These are phyloP conservation scores for Scatophagus argus DNA, from an alignment of 2,113 vertebrate genomes.

Conservation along the genomic window DNA sequence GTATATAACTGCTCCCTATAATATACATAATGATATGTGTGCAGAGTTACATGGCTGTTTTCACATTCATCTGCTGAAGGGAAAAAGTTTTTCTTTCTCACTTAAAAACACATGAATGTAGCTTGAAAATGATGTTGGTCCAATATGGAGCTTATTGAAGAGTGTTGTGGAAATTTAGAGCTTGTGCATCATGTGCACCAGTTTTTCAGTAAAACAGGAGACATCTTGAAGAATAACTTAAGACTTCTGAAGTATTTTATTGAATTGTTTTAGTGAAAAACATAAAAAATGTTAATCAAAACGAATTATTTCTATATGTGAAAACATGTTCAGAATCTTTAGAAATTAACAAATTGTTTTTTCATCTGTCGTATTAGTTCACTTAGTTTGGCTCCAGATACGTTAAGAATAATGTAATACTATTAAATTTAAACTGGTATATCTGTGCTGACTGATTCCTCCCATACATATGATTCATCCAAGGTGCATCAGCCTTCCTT, in stretches of 20 bases:
- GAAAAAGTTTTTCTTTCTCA: background rate
- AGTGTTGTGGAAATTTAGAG: too few relatives aligned
- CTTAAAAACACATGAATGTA: background rate
- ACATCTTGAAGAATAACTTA: background rate
- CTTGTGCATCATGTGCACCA: too few relatives aligned
- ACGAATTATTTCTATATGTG: background rate
- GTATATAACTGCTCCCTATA: background rate
- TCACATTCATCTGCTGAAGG: too few relatives aligned
- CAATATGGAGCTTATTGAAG: too few relatives aligned
- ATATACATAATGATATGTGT: too few relatives aligned
- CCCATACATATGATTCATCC: slow-evolving; percentile 13
- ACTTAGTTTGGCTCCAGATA: background rate
- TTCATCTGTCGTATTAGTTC: background rate
- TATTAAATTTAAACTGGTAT: background rate
- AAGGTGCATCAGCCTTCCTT: slow-evolving; percentile 36
- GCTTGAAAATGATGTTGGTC: background rate
- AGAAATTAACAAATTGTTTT: background rate
- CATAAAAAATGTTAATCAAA: background rate
- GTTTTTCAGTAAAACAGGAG: background rate
- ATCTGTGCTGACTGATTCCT: background rate
- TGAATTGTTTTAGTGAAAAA: background rate
- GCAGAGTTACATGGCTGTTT: background rate
- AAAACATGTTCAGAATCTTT: background rate
- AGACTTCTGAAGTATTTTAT: too few relatives aligned
- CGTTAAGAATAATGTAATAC: background rate